Conservation (phyloP, 1,140 invertebrate species). For the Apocrypta bakeri region DNA sequence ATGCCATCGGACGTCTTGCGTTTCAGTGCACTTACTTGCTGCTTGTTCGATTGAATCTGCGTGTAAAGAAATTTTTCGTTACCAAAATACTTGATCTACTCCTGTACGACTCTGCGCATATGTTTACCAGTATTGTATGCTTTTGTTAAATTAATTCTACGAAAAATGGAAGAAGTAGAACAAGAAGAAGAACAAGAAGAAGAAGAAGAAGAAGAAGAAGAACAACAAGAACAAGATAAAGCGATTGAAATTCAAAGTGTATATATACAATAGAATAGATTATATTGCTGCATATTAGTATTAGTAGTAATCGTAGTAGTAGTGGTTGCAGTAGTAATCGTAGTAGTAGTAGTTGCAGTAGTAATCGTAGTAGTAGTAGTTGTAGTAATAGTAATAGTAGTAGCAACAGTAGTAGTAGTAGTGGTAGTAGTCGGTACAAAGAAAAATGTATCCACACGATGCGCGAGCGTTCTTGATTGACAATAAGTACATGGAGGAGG, state of each 20-base stretch:
- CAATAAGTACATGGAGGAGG: neutral
- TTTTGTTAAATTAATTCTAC: too few species aligned
- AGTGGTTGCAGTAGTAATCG: neutral
- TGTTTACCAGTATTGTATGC: too few species aligned
- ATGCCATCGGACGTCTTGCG: constrained; percentile 83
- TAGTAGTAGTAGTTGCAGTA: constrained; percentile 9
- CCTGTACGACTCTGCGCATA: too few species aligned
- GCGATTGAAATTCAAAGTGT: constrained; percentile 5
- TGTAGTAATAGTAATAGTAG: neutral
- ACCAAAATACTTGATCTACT: neutral
- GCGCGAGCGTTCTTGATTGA: neutral
- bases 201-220: neutral
- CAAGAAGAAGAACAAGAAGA: too few species aligned
- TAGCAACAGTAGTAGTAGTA: too few species aligned
- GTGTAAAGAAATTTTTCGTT: constrained; percentile 54
- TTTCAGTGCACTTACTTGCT: constrained; percentile 90
- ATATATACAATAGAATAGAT: neutral
- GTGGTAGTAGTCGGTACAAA: constrained; percentile 41
- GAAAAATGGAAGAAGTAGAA: too few species aligned
- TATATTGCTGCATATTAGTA: neutral
- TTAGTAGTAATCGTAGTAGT: neutral
- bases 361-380: neutral
- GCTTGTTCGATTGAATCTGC: constrained; percentile 96
- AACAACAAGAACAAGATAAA: neutral
- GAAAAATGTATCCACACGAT: constrained; percentile 74